Base-by-base conservation (phyloP, 1,140 invertebrate species). In the Pomacea maculata region DNA sequence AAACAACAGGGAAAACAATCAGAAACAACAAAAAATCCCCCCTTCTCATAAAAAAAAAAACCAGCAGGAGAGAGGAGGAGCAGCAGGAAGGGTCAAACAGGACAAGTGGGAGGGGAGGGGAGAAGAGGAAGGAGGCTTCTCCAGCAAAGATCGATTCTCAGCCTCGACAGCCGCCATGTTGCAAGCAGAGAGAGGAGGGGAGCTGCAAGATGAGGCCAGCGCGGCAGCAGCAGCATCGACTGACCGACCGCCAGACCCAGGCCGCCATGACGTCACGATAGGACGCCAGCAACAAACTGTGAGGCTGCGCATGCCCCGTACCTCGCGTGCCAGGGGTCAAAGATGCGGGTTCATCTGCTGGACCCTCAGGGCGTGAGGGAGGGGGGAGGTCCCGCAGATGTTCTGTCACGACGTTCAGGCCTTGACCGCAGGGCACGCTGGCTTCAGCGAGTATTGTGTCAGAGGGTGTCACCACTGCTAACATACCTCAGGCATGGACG, bases 141-240 rank as follows among this genome's bases (percentile, higher is more conserved):
- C 6, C 34, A 45, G 34, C 34, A 45, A 45, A 45, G 34, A 45
- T 45, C 34, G 34, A 45, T 45, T 45, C 34, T 45, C 6, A 45
- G 34, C 34, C 34, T 45, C 34, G 34, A 45, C 34, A 45, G 34
- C 34, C 34, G 34, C 34, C 2, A 2, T 2, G 34, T 45, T 45
- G 34, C 34, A 45, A 45, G 34, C 34, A 6, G 34, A 63, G n/a
- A 34, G 80, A 78, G 68, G 61, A 29, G 63, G 80, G 54, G 65
- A 54, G 14, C 29, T 34, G 54, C n/a, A 65, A 61, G 70, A 52
- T 1, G 76, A 61, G 74, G 76, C 55, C 61, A 67, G 76, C 70
- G 71, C 64, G 64, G 64, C 65, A 64, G 70, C 54, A 54, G 57
- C 61, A 74, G 63, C 17, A 75, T 29, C 74, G 29, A 19, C 71